A percentile compares a stretch with the other conserved stretches of the same genome.
Evolutionary conservation across 2,113 vertebrate genomes (phyloP).

Genomic region (Tupaia tana): DNA sequence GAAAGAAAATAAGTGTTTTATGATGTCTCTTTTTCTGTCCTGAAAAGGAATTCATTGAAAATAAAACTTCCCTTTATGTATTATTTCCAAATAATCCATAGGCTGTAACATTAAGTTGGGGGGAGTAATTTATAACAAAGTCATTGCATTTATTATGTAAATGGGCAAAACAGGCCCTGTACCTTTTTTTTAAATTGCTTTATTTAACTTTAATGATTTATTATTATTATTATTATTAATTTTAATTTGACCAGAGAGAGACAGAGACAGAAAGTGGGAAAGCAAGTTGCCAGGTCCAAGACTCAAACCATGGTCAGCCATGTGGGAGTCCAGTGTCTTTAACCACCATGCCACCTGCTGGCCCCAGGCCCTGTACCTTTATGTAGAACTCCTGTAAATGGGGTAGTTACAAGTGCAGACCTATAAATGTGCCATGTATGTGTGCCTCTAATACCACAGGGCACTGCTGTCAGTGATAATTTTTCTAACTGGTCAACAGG

Average conservation of each 20-base stretch:
- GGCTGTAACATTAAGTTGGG: not conserved
- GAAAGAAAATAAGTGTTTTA: not conserved
- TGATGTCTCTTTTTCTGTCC: not conserved
- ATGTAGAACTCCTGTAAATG: not conserved
- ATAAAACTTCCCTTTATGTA: not conserved
- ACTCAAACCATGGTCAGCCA: no score
- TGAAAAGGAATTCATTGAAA: constrained; percentile 40
- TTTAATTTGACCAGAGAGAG: no score
- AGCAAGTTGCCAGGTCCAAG: no score
- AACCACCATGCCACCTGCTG: no score
- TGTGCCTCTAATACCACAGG: not conserved
- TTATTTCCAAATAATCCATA: constrained; percentile 26
- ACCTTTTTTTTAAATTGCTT: no score
- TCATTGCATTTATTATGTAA: not conserved
- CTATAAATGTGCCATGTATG: not conserved
- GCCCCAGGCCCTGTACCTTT: not conserved
- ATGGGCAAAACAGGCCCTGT: not conserved
- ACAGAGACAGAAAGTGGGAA: no score
- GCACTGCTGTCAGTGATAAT: not conserved
- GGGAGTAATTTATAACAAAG: not conserved
- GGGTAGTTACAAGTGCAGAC: not conserved
- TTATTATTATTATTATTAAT: no score
- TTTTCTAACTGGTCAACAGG: not conserved
- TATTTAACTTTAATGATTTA: no score
- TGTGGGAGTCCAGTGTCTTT: no score